phyloP scores from a whole-genome alignment of 2,888 invertebrate genomes.

The Microplitis deprimator region DNA sequence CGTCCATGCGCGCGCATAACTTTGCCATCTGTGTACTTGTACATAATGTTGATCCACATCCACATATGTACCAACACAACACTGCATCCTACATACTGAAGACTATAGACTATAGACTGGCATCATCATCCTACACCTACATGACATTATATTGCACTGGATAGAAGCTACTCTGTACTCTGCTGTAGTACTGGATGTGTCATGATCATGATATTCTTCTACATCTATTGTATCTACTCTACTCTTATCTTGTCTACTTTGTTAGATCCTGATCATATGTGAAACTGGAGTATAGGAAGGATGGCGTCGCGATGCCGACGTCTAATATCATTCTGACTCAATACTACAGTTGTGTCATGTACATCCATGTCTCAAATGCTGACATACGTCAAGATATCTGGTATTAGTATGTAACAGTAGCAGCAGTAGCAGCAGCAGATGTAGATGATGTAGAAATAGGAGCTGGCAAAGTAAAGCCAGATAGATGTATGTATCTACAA shows the following conservation, averaged over 20 bases:
- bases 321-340: conserved; percentile 7
- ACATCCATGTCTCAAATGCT: background rate
- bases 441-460: background rate
- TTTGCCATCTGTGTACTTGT: conserved; percentile 29
- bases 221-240: conserved; percentile 10
- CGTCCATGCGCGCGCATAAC: conserved; percentile 41
- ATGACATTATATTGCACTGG: too few species aligned
- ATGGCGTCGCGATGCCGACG: conserved; percentile 15
- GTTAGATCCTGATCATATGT: background rate
- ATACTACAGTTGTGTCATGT: background rate
- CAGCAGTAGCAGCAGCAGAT: background rate
- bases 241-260: background rate
- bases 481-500: background rate
- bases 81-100: too few species aligned
- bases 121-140: too few species aligned
- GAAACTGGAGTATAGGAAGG: background rate
- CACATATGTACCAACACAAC: conserved; percentile 6
- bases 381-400: background rate
- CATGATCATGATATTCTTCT: background rate
- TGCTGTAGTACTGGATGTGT: too few species aligned
- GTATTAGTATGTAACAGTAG: background rate
- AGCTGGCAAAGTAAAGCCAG: background rate
- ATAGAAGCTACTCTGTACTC: too few species aligned
- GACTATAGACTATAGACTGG: too few species aligned
- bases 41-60: conserved; percentile 7